Conservation (phyloP, 1,140 invertebrate genomes). For the Tetraneura akinire region DNA sequence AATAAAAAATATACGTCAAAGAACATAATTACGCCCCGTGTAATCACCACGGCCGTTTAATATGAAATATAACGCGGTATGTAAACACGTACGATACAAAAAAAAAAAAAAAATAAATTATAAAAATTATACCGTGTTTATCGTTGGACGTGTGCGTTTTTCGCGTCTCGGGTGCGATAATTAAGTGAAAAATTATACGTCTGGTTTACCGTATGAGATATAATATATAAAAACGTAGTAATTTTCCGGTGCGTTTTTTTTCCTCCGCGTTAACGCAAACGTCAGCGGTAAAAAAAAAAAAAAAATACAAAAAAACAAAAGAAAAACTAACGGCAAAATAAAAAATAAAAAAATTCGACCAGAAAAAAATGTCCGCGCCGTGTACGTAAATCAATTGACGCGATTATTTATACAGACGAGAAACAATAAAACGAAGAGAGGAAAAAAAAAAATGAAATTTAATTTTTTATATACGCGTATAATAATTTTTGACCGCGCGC, state of each 20-base stretch:
- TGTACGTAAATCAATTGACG: conserved; percentile 48
- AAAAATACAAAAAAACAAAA: neutral
- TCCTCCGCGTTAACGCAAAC: neutral
- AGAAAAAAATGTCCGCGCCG: too few species aligned
- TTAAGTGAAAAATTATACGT: conserved; percentile 43
- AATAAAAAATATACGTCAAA: too few species aligned
- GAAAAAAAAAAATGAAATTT: neutral
- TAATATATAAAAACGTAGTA: neutral
- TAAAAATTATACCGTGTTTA: conserved; percentile 1
- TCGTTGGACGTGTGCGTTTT: too few species aligned
- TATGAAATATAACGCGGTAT: neutral
- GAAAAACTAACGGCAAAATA: too few species aligned
- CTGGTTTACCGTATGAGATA: conserved; percentile 18
- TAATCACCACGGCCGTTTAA: neutral
- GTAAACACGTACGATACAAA: neutral
- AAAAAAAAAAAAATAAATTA: neutral
- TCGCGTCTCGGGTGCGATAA: conserved; percentile 2
- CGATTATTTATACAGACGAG: conserved; percentile 30
- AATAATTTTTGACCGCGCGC: conserved; percentile 9
- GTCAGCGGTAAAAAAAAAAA: neutral
- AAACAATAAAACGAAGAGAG: neutral
- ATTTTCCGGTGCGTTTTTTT: conserved; percentile 34
- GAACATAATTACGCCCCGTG: conserved; percentile 1
- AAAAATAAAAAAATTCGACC: neutral
- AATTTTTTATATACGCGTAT: neutral